Base-by-base conservation (phyloP, 2,797 vertebrate genomes). In the Cuculus canorus region DNA sequence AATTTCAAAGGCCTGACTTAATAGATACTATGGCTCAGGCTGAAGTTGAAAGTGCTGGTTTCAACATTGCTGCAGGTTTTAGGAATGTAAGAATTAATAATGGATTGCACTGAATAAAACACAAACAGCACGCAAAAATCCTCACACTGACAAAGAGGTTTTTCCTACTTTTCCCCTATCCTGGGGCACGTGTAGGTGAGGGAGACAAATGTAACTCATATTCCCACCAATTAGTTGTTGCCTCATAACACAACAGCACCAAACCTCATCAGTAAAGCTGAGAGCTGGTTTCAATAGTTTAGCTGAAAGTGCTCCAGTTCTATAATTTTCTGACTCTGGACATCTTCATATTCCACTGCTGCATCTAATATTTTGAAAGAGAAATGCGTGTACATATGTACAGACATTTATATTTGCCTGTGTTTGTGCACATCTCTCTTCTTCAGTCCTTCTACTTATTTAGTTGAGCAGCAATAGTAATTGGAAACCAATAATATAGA, bases 21-120 rank as follows among this genome's bases (percentile, higher is more conserved):
- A 80, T 33, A 94, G 65, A 79, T 69, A 61, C 56, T 39, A 47
- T 2, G 3, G 53, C 71, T 94, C 30, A 90, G 56, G 33, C 47
- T 91, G 72, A 65, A 81, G 48, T 82, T 88, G 85, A 88, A 96
- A 92, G 82, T 12, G 9, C 52, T 84, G 41, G 48, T 89, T 81
- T 92, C 86, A 86, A 50, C 76, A 70, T 60, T 60, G 56, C 79
- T 92, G 65, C 65, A 91, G 32, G 60, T 63, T 91, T 86, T 81
- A 84, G 57, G 82, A 84, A 72, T 69, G 37, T 37, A 86, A 43
- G 68, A 93, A 94, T 94, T 82, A 95, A 86, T 87, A 96, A 95
- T 78, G 22, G 57, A 90, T 91, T 77, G 21, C 16, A 60, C 50
- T 79, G 86, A 92, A 88, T 86, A 93, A 93, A 96, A 93, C 72